phyloP scores from a whole-genome alignment of 1,140 invertebrate species.

The Eufriesea mexicana region DNA sequence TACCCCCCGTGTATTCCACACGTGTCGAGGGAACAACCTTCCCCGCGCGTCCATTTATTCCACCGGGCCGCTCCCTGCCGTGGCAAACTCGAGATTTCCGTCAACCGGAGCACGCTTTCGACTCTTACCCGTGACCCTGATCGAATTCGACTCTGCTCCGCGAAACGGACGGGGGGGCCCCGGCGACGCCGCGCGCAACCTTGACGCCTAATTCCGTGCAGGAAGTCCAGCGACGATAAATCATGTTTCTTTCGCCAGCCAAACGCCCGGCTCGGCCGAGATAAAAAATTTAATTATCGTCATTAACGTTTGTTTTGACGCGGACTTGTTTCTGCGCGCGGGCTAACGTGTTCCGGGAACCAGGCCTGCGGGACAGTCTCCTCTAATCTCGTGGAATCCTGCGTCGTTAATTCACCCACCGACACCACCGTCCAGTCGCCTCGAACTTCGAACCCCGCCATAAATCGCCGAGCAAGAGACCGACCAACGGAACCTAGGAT shows the following conservation, averaged over 20 bases:
- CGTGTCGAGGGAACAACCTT: conserved; percentile 22
- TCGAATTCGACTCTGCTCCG: neutral
- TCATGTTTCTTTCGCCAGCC: neutral
- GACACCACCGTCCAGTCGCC: neutral
- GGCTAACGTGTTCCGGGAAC: neutral
- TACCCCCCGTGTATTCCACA: neutral
- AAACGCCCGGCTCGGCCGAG: neutral
- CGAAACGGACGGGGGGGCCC: too few species aligned
- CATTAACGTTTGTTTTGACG: conserved; percentile 5
- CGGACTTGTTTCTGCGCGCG: neutral
- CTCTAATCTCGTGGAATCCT: neutral
- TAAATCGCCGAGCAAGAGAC: neutral
- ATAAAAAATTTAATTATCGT: neutral
- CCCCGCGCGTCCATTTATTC: conserved; percentile 8
- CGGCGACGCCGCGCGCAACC: too few species aligned
- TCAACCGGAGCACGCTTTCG: neutral
- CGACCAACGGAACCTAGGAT: too few species aligned
- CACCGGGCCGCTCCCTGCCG: neutral
- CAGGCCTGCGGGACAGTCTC: neutral
- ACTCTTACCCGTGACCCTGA: neutral
- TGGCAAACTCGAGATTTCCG: neutral
- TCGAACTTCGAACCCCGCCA: neutral
- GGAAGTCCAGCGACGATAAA: neutral
- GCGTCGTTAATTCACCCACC: neutral
- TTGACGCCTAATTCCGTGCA: neutral